Conservation (phyloP, 2,797 vertebrate genomes). For the Sebastes hubbsi region DNA sequence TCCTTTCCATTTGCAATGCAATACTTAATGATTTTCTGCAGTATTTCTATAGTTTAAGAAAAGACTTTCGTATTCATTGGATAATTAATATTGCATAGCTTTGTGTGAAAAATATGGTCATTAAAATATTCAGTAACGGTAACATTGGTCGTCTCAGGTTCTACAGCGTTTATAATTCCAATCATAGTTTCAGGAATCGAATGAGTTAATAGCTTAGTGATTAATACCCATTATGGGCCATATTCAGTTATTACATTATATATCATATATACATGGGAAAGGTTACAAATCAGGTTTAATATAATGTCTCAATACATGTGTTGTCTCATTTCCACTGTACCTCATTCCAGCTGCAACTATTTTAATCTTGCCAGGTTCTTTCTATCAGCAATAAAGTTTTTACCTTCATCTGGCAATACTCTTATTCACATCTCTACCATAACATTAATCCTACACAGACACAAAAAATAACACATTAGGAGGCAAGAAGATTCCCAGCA, state of each 20-base stretch:
- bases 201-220: background rate
- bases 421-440: background rate
- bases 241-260: background rate
- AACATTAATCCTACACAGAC: background rate
- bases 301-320: background rate
- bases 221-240: background rate
- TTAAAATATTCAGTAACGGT: background rate
- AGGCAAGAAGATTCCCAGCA: background rate
- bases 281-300: background rate
- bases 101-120: background rate
- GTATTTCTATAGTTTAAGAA: background rate
- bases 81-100: background rate
- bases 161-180: background rate
- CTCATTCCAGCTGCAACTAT: slow-evolving; percentile 46
- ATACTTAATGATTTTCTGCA: background rate
- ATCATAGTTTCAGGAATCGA: slow-evolving; percentile 21
- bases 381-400: slow-evolving; percentile 64
- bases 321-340: slow-evolving; percentile 11
- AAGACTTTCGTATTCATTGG: background rate
- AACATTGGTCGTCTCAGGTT: slow-evolving; percentile 28
- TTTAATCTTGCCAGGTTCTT: background rate
- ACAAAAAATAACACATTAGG: background rate
- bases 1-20: background rate
- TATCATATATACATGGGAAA: background rate
- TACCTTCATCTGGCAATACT: slow-evolving; percentile 1